Percentiles rank a stretch among this genome's conserved stretches.
Conservation (phyloP, 2,113 vertebrate species). For the Andinoacara biseriatus region DNA sequence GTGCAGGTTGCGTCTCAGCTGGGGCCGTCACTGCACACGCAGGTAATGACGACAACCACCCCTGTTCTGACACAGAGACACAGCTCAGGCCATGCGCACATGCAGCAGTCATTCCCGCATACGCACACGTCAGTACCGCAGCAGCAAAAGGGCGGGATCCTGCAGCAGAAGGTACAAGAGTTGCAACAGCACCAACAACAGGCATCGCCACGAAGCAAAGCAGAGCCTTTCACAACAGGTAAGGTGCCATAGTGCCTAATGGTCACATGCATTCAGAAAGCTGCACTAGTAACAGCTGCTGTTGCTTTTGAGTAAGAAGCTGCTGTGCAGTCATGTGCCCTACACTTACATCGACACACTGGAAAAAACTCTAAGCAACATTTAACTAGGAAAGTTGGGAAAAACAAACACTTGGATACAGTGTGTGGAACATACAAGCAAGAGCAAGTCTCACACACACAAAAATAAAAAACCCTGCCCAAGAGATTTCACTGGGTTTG, state of each 20-base stretch:
- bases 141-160: constrained; percentile 49
- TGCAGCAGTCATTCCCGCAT: constrained; percentile 47
- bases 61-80: constrained; percentile 76
- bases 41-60: constrained; percentile 72
- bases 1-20: constrained; percentile 80
- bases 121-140: constrained; percentile 5
- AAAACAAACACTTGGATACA: not conserved
- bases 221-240: constrained; percentile 69
- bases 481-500: too few species aligned
- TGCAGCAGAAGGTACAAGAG: constrained; percentile 69
- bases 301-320: too few species aligned
- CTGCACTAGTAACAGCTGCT: not conserved
- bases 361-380: not conserved
- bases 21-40: constrained; percentile 79
- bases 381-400: not conserved
- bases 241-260: not conserved
- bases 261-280: not conserved
- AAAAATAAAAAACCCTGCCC: too few species aligned
- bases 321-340: not conserved
- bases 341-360: not conserved
- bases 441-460: not conserved
- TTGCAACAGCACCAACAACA: constrained; percentile 66
- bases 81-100: constrained; percentile 37
- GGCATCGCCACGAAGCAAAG: constrained; percentile 58
- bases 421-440: not conserved